Evolutionary conservation across 2,797 vertebrate genomes (phyloP), one percentile per base, ranked within the genome.

Genomic region (Ctenopoma multispine): DNA sequence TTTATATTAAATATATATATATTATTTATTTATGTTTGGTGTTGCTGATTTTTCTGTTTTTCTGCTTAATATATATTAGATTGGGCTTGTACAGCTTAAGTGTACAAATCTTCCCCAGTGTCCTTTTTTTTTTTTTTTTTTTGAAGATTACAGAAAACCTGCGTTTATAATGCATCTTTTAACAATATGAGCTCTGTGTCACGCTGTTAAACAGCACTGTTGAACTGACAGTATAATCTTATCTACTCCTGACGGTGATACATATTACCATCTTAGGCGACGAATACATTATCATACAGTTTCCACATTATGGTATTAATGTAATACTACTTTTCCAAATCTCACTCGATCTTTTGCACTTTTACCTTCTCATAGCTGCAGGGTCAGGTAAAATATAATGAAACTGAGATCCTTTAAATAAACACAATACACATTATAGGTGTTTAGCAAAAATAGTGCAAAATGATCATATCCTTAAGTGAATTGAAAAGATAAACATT

Each of bases 401-500:
- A 79, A 48, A 18, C 20, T 1, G 10, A 55, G 20, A 27, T 46
- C 58, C 63, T n/a, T 55, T 54, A 17, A 80, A 67, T 71, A 61
- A 83, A 70, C 47, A 65, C n/a, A 56, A 34, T 53, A 61, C 38
- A 44, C 44, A 72, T 72, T 58, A 59, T 57, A 20, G 17, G 21
- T 23, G 4, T 14, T 82, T 40, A 29, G 50, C 78, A 74, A 69
- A 79, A 80, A 73, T 60, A 68, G 46, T 1, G 12, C 62, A 67
- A 81, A 78, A 82, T 79, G 1, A 75, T 82, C 53, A 75, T 84
- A 59, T 85, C 73, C 67, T 79, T 62, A 70, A 79, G 72, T 83
- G 74, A 82, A 59, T 38, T 63, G 54, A 81, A 56, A 58, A 75
- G 58, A 82, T 79, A 41, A 84, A 74, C 77, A 64, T 59, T 61